These are phyloP conservation scores for Macquaria ambigua DNA, from an alignment of 2,113 vertebrate genomes.

Conservation along the genomic window DNA sequence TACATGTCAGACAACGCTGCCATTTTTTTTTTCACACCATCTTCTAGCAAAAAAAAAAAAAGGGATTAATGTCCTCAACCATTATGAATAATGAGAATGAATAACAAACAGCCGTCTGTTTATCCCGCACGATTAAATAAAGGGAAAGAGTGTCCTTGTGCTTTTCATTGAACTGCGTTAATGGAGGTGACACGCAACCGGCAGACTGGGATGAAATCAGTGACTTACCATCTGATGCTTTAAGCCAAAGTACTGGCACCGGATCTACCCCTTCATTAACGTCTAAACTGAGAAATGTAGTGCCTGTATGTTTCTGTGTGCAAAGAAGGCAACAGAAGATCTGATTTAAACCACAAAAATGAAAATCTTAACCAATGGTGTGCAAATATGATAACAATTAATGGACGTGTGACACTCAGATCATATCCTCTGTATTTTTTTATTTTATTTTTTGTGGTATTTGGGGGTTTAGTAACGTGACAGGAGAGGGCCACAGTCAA, in stretches of 20 bases:
- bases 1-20: constrained; percentile 51
- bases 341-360: neutral
- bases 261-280: constrained; percentile 23
- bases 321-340: neutral
- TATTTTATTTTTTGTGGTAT: neutral
- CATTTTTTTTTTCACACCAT: constrained; percentile 70
- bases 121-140: constrained; percentile 59
- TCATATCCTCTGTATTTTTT: neutral
- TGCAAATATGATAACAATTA: neutral
- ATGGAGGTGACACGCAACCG: constrained; percentile 27
- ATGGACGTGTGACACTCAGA: neutral
- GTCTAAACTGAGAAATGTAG: neutral
- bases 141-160: constrained; percentile 64
- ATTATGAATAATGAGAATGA: constrained; percentile 79
- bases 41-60: constrained; percentile 56
- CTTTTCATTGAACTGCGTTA: constrained; percentile 40
- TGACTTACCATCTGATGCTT: constrained; percentile 42
- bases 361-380: neutral
- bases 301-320: neutral
- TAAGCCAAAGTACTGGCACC: neutral
- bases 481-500: neutral
- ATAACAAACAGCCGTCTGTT: constrained; percentile 78
- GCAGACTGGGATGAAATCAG: constrained; percentile 21
- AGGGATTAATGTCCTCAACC: constrained; percentile 73
- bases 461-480: neutral